These are phyloP conservation scores for Stercorarius parasiticus DNA, from an alignment of 2,113 vertebrate species.

Conservation along the genomic window DNA sequence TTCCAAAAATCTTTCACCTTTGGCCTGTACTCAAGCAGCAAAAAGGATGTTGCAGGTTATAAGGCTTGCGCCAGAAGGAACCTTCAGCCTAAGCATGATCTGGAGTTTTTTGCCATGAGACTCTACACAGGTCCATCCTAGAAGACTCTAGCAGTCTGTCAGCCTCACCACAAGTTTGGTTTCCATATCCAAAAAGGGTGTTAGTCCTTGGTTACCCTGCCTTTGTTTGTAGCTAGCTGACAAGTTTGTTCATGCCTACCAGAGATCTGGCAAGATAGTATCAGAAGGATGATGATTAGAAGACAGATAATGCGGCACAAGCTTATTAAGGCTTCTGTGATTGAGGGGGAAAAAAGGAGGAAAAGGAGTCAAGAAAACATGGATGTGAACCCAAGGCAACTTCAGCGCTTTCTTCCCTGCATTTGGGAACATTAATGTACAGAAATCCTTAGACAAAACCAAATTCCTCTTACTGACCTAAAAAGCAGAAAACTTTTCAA, in stretches of 20 bases:
- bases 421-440: neutral
- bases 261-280: neutral
- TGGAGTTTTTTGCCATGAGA: neutral
- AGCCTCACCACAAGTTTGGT: neutral
- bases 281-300: neutral
- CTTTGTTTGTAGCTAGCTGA: neutral
- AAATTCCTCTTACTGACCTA: neutral
- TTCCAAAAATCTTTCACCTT: constrained; percentile 23
- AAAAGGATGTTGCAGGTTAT: neutral
- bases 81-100: neutral
- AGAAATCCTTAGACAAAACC: neutral
- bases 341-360: neutral
- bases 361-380: neutral
- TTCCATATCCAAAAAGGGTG: neutral
- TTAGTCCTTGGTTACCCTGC: neutral
- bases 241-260: neutral
- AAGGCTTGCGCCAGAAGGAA: neutral
- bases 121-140: neutral
- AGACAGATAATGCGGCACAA: fast-evolving
- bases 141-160: neutral
- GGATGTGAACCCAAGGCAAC: neutral
- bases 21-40: neutral
- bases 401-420: neutral
- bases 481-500: neutral
- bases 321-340: neutral